Base-by-base conservation (phyloP, 2,888 invertebrate genomes). In the Neoascia interrupta region DNA sequence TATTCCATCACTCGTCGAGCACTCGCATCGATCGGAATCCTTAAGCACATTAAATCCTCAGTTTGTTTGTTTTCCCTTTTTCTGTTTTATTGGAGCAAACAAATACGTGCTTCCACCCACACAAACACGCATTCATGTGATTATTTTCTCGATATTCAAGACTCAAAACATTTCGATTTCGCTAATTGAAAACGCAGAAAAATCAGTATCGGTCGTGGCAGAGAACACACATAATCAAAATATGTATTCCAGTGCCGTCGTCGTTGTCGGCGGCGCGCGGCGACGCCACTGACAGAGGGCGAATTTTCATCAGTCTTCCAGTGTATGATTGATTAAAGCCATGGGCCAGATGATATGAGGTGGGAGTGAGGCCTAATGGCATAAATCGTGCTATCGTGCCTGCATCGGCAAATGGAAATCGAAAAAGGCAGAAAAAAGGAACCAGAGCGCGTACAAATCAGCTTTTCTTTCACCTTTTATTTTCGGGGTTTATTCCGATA, bases 121-220 rank as follows among this genome's bases (percentile, higher is more conserved):
- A 47, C n/a, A n/a, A n/a, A n/a, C n/a, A n/a, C n/a, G n/a, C n/a
- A n/a, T n/a, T n/a, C 45, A 37, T 54, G 45, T 37, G 34, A 66
- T 56, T 47, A 66, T 5, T 56, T 63, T 66, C 47, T 45, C 45
- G 19, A 47, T 56, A 39, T 54, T 36, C 15, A 26, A 26, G 54
- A 66, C 45, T 66, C 56, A 66, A 66, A 66, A 66, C 47, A 56
- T 66, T 66, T 66, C 56, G 54, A 54, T 66, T 66, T 56, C 47
- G 45, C 21, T 56, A 66, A 66, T 66, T 66, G 66, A 66, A 66
- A 66, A 47, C 15, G 21, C 51, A 16, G 49, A 39, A 63, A 11
- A 51, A 16, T 49, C 26, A 5, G 37, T 13, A 60, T 36, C 36
- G 39, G 28, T 41, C 16, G 21, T 51, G 21, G 26, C n/a, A 13